Base-by-base conservation (phyloP, 2,888 invertebrate genomes). In the Poecilus cupreus region DNA sequence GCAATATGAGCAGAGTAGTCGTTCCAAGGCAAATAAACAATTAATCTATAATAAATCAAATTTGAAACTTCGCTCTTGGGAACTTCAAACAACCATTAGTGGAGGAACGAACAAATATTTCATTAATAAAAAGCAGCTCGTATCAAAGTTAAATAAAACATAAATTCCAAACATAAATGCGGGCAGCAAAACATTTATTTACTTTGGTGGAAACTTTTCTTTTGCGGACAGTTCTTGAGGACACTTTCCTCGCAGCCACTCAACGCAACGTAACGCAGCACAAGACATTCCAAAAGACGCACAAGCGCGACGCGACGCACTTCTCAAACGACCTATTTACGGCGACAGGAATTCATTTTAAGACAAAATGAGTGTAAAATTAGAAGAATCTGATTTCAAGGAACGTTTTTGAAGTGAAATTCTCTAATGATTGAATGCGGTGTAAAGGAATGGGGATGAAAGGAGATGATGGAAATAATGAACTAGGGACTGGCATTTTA, bases 151-250 rank as follows among this genome's bases (percentile, higher is more conserved):
- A 60, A 60, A 60, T 26, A 60, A 60, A 60, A 60, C 60, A 60
- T 60, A 54, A 54, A 54, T 54, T 49, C 49, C 49, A 10, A 54
- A 22, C 22, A 54, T 54, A 26, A 60, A 60, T 60, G 60, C 60
- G 60, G 60, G 60, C 13, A 60, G 60, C 13, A 60, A 60, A 60
- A 60, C 26, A 60, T 60, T 60, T 60, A 60, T 60, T 60, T 60
- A 60, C 60, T 26, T 43, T 43, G 43, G n/a, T n/a, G 60, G 60
- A 60, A 60, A 60, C 60, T 60, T 60, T 60, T 60, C 60, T 60
- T 43, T 54, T 54, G 54, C 54, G 54, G 54, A 18, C 54, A 22
- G 11, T 26, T 43, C 43, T 43, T 22, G 26, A 13, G 13, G 26
- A n/a, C 24, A 26, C 60, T 60, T 60, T 32, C 32, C 32, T 32